A percentile compares a stretch with the other conserved stretches of the same genome.
phyloP scores from a whole-genome alignment of 2,113 vertebrate species.

The Tachysurus fulvidraco region DNA sequence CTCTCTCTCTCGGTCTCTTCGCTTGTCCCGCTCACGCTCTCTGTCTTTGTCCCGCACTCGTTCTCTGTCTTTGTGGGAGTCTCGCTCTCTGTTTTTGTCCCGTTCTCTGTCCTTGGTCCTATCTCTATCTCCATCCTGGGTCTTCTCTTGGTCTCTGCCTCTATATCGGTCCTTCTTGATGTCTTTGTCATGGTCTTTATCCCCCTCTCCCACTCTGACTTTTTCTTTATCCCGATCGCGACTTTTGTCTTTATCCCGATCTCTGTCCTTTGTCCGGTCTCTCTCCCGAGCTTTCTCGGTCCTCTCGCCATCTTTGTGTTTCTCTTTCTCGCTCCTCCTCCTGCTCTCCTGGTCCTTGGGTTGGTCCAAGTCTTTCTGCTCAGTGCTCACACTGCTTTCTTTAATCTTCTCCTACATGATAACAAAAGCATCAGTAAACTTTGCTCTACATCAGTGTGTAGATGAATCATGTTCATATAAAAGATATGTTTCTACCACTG shows the following conservation, averaged over 20 bases:
- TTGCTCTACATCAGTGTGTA: not conserved
- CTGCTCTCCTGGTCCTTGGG: constrained; percentile 74
- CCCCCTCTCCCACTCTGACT: constrained; percentile 63
- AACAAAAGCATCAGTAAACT: constrained; percentile 10
- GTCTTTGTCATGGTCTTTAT: constrained; percentile 46
- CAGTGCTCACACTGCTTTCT: constrained; percentile 75
- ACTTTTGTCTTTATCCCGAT: constrained; percentile 63
- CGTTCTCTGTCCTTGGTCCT: constrained; percentile 61
- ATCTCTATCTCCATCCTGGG: constrained; percentile 53
- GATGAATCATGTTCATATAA: no score
- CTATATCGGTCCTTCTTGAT: constrained; percentile 53
- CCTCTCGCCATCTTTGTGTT: constrained; percentile 65
- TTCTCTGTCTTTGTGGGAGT: constrained; percentile 64
- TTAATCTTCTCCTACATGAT: constrained; percentile 75
- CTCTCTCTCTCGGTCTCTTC: not conserved
- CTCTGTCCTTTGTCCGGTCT: constrained; percentile 65
- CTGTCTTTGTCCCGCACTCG: constrained; percentile 67
- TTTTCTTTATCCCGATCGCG: constrained; percentile 69
- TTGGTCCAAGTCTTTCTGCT: constrained; percentile 74
- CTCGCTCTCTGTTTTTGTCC: constrained; percentile 57
- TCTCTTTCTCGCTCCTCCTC: constrained; percentile 68
- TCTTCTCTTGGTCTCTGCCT: constrained; percentile 58
- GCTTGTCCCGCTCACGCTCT: constrained; percentile 16
- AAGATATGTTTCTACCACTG: no score
- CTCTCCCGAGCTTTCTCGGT: constrained; percentile 66